Base-by-base conservation (phyloP, 2,888 invertebrate genomes). In the Brenthis hecate region DNA sequence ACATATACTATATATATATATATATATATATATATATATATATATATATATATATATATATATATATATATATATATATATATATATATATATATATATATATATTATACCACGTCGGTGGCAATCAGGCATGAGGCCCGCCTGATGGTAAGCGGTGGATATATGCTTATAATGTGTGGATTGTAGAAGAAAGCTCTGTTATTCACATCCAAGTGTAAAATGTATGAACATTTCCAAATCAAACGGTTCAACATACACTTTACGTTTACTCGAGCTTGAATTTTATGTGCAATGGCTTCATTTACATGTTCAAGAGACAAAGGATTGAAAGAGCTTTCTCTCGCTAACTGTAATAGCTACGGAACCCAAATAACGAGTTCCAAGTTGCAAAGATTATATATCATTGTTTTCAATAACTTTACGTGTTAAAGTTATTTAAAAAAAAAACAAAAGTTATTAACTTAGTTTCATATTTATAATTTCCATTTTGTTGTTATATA, bases 291-390 rank as follows among this genome's bases (percentile, higher is more conserved):
- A 13, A 64, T 58, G 57, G 57, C 54, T 64, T 64, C n/a, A 64
- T 55, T 68, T 55, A 55, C 68, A 13, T 58, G 64, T 43, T 53
- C 16, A 47, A 23, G 50, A 54, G 64, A 68, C 68, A 68, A 68
- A 65, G 64, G 19, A 50, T 63, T 43, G 50, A 61, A 64, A 32
- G 56, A 47, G 48, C 48, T 55, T 64, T 23, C 68, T 64, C 32
- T 53, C 55, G 48, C 58, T 68, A 65, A 65, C 58, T 32, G 64
- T 68, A 64, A 68, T 48, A 16, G 58, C 57, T 54, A 68, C 58
- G 50, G 23, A 68, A 68, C 58, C 53, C 57, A 68, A 66, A 66
- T 68, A 68, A 64, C 57, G 47, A 64, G 13, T 23, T 58, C 57
- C 43, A 6, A 47, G 48, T 36, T 43, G 28, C 68, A 68, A 54